Evolutionary conservation across 2,113 vertebrate genomes (phyloP).

Genomic region (Melanerpes formicivorus): DNA sequence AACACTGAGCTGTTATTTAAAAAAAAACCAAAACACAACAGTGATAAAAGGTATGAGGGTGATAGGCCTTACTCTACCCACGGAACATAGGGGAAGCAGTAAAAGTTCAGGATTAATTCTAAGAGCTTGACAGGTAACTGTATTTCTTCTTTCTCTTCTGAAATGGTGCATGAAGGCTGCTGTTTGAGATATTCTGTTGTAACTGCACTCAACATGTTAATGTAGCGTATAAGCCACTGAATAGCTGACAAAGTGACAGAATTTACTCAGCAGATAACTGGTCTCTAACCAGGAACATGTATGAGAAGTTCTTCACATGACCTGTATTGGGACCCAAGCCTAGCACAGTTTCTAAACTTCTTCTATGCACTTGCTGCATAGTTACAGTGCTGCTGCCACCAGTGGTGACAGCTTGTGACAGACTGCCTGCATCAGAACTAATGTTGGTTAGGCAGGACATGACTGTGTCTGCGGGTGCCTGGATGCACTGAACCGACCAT

Average conservation of each 20-base stretch:
- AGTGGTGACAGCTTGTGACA: accelerated
- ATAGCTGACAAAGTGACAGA: background rate
- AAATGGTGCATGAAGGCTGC: background rate
- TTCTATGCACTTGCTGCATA: background rate
- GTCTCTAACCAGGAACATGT: background rate
- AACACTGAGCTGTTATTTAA: background rate
- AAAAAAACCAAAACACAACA: background rate
- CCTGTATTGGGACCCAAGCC: background rate
- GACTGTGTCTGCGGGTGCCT: background rate
- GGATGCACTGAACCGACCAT: background rate
- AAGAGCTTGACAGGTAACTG: background rate
- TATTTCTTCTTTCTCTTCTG: background rate
- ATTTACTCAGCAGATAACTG: background rate
- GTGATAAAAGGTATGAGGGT: background rate
- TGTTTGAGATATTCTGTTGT: background rate
- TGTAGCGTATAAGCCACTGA: background rate
- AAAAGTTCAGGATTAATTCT: background rate
- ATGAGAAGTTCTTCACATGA: background rate
- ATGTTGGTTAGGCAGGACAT: background rate
- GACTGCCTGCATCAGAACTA: background rate
- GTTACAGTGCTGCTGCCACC: background rate
- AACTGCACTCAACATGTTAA: background rate
- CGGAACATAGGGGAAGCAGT: background rate
- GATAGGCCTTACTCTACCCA: background rate
- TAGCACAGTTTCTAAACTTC: background rate